Percentiles rank a stretch among this genome's conserved stretches.
Conservation (phyloP, 2,113 vertebrate genomes). For the Sus scrofa region T2T-Sscrofa CM000816.6:79894501-79895000, state of each 20-base stretch:
- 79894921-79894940: neutral
- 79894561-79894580: neutral
- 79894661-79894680: neutral
- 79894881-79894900: neutral
- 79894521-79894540: neutral
- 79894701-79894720: conserved; percentile 40
- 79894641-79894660: neutral
- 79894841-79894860: neutral
- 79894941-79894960: neutral
- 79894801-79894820: neutral
- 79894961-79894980: neutral
- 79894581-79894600: neutral
- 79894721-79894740: neutral
- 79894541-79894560: neutral
- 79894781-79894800: neutral
- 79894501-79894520: neutral
- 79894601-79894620: neutral
- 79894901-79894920: neutral
- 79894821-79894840: neutral
- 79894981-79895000: no score
- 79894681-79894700: conserved; percentile 1
- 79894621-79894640: conserved; percentile 29
- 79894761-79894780: conserved; percentile 28
- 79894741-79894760: neutral
- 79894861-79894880: neutral